phyloP scores from a whole-genome alignment of 1,140 invertebrate genomes.

The Drosophila seguyi region DNA sequence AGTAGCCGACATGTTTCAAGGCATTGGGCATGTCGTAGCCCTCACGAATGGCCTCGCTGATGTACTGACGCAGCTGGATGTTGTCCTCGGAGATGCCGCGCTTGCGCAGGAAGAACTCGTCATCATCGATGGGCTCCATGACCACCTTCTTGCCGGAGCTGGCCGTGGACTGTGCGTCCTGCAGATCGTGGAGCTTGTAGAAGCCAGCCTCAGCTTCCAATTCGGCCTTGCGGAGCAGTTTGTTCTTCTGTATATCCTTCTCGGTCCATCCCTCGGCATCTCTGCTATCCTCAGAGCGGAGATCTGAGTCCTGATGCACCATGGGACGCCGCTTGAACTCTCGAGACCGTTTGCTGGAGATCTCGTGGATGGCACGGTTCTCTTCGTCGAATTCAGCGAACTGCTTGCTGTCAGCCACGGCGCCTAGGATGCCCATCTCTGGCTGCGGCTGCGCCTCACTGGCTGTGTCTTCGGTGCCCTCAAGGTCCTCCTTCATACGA shows the following conservation, averaged over 20 bases:
- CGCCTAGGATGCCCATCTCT: slow-evolving; percentile 70
- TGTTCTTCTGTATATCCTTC: slow-evolving; percentile 80
- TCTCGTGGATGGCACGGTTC: slow-evolving; percentile 84
- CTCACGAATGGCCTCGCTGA: slow-evolving; percentile 91
- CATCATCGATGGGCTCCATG: slow-evolving; percentile 93
- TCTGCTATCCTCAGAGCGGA: slow-evolving; percentile 83
- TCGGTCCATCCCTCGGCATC: slow-evolving; percentile 78
- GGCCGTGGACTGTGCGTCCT: slow-evolving; percentile 83
- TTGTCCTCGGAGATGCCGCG: slow-evolving; percentile 93
- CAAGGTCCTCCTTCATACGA: slow-evolving; percentile 80
- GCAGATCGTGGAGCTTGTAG: slow-evolving; percentile 72
- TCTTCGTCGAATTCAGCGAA: slow-evolving; percentile 84
- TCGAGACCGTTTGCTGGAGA: slow-evolving; percentile 72
- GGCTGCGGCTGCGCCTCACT: slow-evolving; percentile 71
- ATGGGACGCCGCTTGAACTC: slow-evolving; percentile 83
- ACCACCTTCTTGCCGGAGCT: slow-evolving; percentile 87
- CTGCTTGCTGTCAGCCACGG: slow-evolving; percentile 77
- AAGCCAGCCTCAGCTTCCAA: slow-evolving; percentile 74
- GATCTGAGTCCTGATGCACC: slow-evolving; percentile 81
- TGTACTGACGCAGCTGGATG: slow-evolving; percentile 90
- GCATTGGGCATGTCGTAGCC: slow-evolving; percentile 90
- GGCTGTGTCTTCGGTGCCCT: slow-evolving; percentile 62
- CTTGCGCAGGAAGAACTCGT: slow-evolving; percentile 93
- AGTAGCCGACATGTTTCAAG: slow-evolving; percentile 87
- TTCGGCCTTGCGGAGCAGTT: slow-evolving; percentile 77